Evolutionary conservation across 2,888 invertebrate genomes (phyloP).

Genomic region (Stenoptilia bipunctidactyla): DNA sequence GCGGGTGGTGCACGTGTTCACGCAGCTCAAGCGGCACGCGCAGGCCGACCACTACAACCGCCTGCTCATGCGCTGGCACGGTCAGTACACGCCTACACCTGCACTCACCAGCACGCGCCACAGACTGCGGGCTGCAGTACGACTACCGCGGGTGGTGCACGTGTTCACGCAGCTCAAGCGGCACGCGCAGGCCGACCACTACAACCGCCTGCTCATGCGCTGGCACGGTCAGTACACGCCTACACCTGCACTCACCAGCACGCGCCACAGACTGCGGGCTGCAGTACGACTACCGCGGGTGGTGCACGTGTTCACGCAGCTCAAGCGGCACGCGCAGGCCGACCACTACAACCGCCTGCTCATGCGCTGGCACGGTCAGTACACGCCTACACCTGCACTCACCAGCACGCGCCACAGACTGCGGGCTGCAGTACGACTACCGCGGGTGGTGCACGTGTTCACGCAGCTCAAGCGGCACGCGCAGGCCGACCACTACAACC

Average conservation of each 20-base stretch:
- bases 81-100: slow-evolving; percentile 29
- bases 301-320: slow-evolving; percentile 84
- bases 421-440: slow-evolving; percentile 79
- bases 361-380: background rate
- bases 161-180: slow-evolving; percentile 80
- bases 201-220: background rate
- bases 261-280: too few relatives aligned
- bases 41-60: slow-evolving; percentile 27
- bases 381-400: slow-evolving; percentile 61
- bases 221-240: background rate
- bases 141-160: slow-evolving; percentile 92
- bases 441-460: slow-evolving; percentile 90
- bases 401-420: too few relatives aligned
- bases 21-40: slow-evolving; percentile 70
- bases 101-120: too few relatives aligned
- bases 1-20: slow-evolving; percentile 90
- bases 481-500: slow-evolving; percentile 37
- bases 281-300: slow-evolving; percentile 96
- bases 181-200: slow-evolving; percentile 43
- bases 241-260: too few relatives aligned
- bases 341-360: slow-evolving; percentile 13
- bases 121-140: slow-evolving; percentile 93
- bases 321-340: slow-evolving; percentile 62
- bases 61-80: background rate
- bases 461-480: slow-evolving; percentile 71